phyloP scores from a whole-genome alignment of 2,113 vertebrate genomes.

The Campylomormyrus tamandua region DNA sequence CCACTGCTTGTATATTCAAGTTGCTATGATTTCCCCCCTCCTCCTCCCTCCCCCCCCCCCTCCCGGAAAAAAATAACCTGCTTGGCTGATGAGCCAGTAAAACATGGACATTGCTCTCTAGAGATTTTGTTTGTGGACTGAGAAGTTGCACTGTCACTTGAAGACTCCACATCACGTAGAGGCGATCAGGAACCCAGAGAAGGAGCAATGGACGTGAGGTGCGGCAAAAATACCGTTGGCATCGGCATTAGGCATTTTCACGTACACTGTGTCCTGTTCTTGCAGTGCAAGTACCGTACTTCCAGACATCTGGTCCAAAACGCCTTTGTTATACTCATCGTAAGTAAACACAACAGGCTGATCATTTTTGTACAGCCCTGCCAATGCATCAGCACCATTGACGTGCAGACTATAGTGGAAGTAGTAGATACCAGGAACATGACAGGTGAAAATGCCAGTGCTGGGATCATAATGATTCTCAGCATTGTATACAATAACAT shows the following conservation, averaged over 20 bases:
- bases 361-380: conserved; percentile 90
- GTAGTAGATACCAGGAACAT: conserved; percentile 85
- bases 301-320: conserved; percentile 94
- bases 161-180: conserved; percentile 70
- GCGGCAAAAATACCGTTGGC: conserved; percentile 90
- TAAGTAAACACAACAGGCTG: conserved; percentile 89
- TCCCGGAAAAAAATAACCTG: conserved; percentile 47
- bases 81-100: conserved; percentile 35
- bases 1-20: conserved; percentile 63
- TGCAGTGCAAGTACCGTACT: conserved; percentile 80
- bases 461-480: conserved; percentile 90
- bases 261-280: conserved; percentile 89
- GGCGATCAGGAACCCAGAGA: conserved; percentile 92
- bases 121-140: conserved; percentile 60
- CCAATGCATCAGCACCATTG: conserved; percentile 87
- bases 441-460: conserved; percentile 88
- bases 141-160: conserved; percentile 46
- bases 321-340: conserved; percentile 91
- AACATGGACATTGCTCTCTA: conserved; percentile 55
- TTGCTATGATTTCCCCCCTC: conserved; percentile 36
- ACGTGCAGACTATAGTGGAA: conserved; percentile 92
- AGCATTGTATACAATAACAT: conserved; percentile 85
- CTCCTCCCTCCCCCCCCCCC: not conserved
- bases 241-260: conserved; percentile 87
- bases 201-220: conserved; percentile 90